A percentile compares a stretch with the other conserved stretches of the same genome.
Conservation (phyloP, 2,113 vertebrate species). For the Oryctolagus cuniculus region mOryCun1.1 NC_091432.1:204193001-204193500, state of each 20-base stretch:
- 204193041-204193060: too few relatives aligned
- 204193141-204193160: too few relatives aligned
- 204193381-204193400: constrained; percentile 14
- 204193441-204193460: background rate
- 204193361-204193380: background rate
- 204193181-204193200: too few relatives aligned
- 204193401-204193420: constrained; percentile 29
- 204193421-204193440: constrained; percentile 59
- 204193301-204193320: background rate
- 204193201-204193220: too few relatives aligned
- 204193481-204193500: background rate
- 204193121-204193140: too few relatives aligned
- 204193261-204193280: background rate
- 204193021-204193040: too few relatives aligned
- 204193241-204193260: background rate
- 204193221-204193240: constrained; percentile 45
- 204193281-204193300: background rate
- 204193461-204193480: background rate
- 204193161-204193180: too few relatives aligned
- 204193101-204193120: too few relatives aligned
- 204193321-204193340: constrained; percentile 16
- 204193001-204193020: too few relatives aligned
- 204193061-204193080: too few relatives aligned
- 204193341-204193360: background rate
- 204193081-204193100: too few relatives aligned